phyloP scores from a whole-genome alignment of 2,113 vertebrate species.

The Brienomyrus longianalis region DNA sequence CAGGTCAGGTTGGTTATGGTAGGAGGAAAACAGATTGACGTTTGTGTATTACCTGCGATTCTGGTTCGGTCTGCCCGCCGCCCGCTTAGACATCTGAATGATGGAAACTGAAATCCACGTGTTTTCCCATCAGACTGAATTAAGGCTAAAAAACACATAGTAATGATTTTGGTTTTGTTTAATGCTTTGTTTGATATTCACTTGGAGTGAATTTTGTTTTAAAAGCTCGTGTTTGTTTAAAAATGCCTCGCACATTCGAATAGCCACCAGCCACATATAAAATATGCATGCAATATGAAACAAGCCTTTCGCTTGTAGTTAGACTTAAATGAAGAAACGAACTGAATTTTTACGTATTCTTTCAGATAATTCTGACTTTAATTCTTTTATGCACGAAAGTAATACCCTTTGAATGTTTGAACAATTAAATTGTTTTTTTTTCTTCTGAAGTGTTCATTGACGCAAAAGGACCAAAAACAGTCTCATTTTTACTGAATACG shows the following conservation, averaged over 20 bases:
- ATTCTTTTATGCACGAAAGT: conserved; percentile 25
- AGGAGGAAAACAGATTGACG: background rate
- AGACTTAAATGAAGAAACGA: conserved; percentile 17
- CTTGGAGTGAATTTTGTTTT: background rate
- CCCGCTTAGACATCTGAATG: background rate
- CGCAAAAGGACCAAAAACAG: conserved; percentile 33
- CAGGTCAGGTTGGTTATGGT: background rate
- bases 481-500: conserved; percentile 14
- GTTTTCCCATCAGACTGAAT: background rate
- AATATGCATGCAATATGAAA: conserved; percentile 24
- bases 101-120: background rate
- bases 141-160: conserved; percentile 12
- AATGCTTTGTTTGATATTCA: conserved; percentile 14
- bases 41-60: background rate
- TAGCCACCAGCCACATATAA: conserved; percentile 19
- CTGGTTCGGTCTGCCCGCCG: background rate
- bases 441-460: conserved; percentile 30
- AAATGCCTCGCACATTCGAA: background rate
- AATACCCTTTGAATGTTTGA: conserved; percentile 22
- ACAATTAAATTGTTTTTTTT: conserved; percentile 31
- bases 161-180: background rate
- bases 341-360: conserved; percentile 17
- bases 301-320: background rate
- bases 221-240: conserved; percentile 7
- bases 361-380: conserved; percentile 16